These are phyloP conservation scores for Oceanodroma leucorhoa DNA, from an alignment of 2,797 vertebrate species.

Conservation along the genomic window DNA sequence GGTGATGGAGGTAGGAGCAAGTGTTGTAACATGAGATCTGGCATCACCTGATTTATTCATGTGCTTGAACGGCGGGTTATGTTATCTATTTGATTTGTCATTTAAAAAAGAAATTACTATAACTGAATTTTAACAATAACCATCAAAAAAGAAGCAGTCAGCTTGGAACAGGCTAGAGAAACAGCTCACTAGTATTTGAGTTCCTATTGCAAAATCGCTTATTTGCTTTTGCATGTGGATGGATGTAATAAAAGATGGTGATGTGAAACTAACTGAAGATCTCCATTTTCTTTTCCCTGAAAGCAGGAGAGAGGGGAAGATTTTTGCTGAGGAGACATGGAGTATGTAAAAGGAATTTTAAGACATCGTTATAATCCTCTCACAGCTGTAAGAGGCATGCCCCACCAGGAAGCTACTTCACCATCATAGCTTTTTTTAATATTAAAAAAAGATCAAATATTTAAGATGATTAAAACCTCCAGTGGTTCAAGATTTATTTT, in stretches of 20 bases:
- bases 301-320: background rate
- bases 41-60: conserved; percentile 53
- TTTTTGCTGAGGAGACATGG: background rate
- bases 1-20: background rate
- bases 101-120: background rate
- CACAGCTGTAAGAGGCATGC: background rate
- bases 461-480: background rate
- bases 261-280: background rate
- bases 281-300: background rate
- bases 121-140: background rate
- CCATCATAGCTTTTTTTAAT: background rate
- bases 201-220: background rate
- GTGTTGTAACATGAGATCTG: background rate
- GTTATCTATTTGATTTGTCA: background rate
- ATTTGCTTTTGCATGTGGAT: background rate
- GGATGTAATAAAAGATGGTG: background rate
- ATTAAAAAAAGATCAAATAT: background rate
- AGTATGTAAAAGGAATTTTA: background rate
- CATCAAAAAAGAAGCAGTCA: background rate
- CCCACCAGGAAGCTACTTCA: background rate
- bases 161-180: background rate
- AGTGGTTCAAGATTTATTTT: background rate
- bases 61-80: background rate
- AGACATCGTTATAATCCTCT: background rate
- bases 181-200: background rate